Evolutionary conservation across 2,797 vertebrate genomes (phyloP), one percentile per base, ranked within the genome.

Genomic region (Sebastes vulpes): DNA sequence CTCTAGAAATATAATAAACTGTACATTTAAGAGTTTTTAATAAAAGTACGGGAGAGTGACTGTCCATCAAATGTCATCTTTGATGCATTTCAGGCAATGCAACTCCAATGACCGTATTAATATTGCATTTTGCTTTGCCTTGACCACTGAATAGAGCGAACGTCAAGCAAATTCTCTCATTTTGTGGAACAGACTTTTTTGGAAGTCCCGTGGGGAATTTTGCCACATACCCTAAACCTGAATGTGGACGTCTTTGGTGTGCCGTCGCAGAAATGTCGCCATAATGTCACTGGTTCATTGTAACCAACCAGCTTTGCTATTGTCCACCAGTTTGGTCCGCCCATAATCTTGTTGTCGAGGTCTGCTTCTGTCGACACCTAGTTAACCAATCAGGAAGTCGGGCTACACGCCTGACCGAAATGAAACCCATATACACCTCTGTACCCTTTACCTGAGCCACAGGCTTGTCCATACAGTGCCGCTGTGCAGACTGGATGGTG

Each of bases 391-490:
- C 77, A 72, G 83, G 81, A 85, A 18, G 68, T 83, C 63, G 42
- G 78, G 69, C 65, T 42, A 16, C 83, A 53, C 42, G 9, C 75
- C 14, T 75, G 68, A 53, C 70, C 12, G 7, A 69, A 76, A 50
- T 4, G 2, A 69, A 79, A 67, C 53, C 65, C 69, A 54, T 32
- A 18, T 9, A 38, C 81, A 81, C 74, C 53, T 86, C 73, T 54
- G 14, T 78, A 71, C 76, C 81, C 75, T 81, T 83, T 87, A 81
- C 81, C 88, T 76, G 72, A 92, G 87, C 82, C 79, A 79, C 85
- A 89, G 48, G 77, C 81, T 32, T 48, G 74, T 78, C 72, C 79
- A 75, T 42, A 75, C 75, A 76, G 89, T 80, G 79, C 75, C 85
- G 72, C 86, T 86, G 87, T 87, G 75, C 74, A 67, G 61, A 48